phyloP scores from a whole-genome alignment of 2,797 vertebrate species.

The Cetoscarus ocellatus region DNA sequence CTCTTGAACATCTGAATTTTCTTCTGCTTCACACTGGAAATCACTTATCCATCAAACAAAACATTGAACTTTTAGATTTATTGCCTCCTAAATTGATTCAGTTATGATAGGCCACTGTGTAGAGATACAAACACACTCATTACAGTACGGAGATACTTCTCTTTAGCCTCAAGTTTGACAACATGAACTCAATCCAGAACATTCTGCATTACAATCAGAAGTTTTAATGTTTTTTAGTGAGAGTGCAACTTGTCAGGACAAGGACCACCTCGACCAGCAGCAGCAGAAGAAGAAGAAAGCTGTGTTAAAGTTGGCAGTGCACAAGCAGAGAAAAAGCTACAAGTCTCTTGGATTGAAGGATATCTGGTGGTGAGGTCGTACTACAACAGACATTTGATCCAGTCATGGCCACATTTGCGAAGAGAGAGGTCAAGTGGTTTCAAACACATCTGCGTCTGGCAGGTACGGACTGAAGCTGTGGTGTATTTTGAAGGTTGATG shows the following conservation, averaged over 20 bases:
- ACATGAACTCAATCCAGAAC: slow-evolving; percentile 37
- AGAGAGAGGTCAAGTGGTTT: slow-evolving; percentile 53
- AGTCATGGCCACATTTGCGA: slow-evolving; percentile 69
- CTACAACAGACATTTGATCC: slow-evolving; percentile 75
- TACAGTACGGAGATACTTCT: slow-evolving; percentile 64
- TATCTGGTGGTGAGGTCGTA: slow-evolving; percentile 61
- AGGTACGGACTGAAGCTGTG: slow-evolving; percentile 24
- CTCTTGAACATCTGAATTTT: slow-evolving; percentile 31
- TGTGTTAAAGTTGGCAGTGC: slow-evolving; percentile 77
- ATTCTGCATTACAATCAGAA: slow-evolving; percentile 55
- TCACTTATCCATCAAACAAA: slow-evolving; percentile 32
- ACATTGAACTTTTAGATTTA: slow-evolving; percentile 36
- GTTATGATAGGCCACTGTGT: slow-evolving; percentile 69
- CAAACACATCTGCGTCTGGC: slow-evolving; percentile 30
- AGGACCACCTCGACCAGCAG: slow-evolving; percentile 47
- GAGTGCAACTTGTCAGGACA: slow-evolving; percentile 70
- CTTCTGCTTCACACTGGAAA: slow-evolving; percentile 23
- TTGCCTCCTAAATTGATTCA: slow-evolving; percentile 22
- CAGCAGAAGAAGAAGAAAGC: slow-evolving; percentile 45
- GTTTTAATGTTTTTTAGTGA: slow-evolving; percentile 45
- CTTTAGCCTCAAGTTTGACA: slow-evolving; percentile 49
- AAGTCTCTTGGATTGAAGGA: slow-evolving; percentile 45
- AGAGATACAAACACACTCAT: slow-evolving; percentile 57
- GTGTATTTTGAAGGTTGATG: slow-evolving; percentile 6
- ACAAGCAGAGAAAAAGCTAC: slow-evolving; percentile 59